Percentiles rank a stretch among this genome's conserved stretches.
phyloP scores from a whole-genome alignment of 1,140 invertebrate genomes.

The Frieseomelitta varia region DNA sequence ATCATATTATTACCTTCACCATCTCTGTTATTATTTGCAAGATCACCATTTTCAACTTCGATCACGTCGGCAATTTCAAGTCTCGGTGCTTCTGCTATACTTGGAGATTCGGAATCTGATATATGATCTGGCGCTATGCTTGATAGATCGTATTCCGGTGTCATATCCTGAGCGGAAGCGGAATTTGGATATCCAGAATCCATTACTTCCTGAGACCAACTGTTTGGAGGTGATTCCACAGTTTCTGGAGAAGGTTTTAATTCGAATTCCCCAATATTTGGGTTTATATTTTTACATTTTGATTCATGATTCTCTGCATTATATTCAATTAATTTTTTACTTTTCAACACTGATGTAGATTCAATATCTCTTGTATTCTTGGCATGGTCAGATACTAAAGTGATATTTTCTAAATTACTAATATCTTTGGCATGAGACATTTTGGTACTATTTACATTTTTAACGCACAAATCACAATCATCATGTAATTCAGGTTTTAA shows the following conservation, averaged over 20 bases:
- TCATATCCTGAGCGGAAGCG: constrained; percentile 76
- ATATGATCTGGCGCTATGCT: constrained; percentile 69
- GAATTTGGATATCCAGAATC: constrained; percentile 83
- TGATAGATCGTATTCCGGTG: constrained; percentile 71
- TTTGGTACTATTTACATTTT: constrained; percentile 9
- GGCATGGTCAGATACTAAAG: background rate
- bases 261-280: constrained; percentile 42
- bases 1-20: constrained; percentile 82
- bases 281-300: constrained; percentile 20
- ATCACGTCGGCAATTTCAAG: constrained; percentile 63
- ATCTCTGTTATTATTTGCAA: constrained; percentile 84
- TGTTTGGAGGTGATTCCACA: constrained; percentile 64
- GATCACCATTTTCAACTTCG: constrained; percentile 83
- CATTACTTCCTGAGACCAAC: constrained; percentile 74
- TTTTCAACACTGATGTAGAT: constrained; percentile 29
- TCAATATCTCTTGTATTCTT: constrained; percentile 22
- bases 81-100: constrained; percentile 66
- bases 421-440: constrained; percentile 51
- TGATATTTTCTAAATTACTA: constrained; percentile 26
- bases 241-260: constrained; percentile 46
- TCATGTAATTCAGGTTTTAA: background rate
- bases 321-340: constrained; percentile 14
- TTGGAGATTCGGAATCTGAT: constrained; percentile 70
- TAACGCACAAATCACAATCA: background rate
- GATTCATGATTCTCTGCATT: background rate